phyloP scores from a whole-genome alignment of 2,797 vertebrate genomes.

The Anguilla obscura region DNA sequence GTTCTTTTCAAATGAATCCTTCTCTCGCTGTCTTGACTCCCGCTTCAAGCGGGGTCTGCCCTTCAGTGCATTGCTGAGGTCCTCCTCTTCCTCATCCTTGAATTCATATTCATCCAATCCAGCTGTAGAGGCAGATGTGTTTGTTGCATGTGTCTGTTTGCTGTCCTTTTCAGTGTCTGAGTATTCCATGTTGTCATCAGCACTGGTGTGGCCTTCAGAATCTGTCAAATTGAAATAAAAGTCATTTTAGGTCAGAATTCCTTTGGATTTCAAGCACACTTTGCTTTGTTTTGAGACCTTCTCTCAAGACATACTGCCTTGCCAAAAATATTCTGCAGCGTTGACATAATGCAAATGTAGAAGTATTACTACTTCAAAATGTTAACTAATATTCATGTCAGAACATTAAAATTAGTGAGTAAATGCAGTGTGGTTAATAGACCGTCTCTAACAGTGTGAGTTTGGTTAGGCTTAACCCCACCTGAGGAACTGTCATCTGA shows the following conservation, averaged over 20 bases:
- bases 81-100: constrained; percentile 92
- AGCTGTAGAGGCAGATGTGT: constrained; percentile 77
- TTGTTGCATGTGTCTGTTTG: constrained; percentile 76
- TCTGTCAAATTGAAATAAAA: constrained; percentile 70
- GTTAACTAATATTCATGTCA: background rate
- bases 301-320: background rate
- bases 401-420: background rate
- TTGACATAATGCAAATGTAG: background rate
- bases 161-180: constrained; percentile 93
- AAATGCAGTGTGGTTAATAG: background rate
- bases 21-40: constrained; percentile 84
- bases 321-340: background rate
- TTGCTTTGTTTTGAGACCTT: background rate
- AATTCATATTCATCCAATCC: constrained; percentile 97
- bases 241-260: background rate
- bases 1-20: constrained; percentile 82
- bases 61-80: constrained; percentile 88
- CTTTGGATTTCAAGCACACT: background rate
- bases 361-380: background rate
- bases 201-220: constrained; percentile 93
- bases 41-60: constrained; percentile 88
- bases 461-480: constrained; percentile 48
- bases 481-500: constrained; percentile 93
- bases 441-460: background rate
- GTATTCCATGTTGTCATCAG: constrained; percentile 89